These are phyloP conservation scores for Neopipo cinnamomea DNA, from an alignment of 2,113 vertebrate species.

Conservation along the genomic window DNA sequence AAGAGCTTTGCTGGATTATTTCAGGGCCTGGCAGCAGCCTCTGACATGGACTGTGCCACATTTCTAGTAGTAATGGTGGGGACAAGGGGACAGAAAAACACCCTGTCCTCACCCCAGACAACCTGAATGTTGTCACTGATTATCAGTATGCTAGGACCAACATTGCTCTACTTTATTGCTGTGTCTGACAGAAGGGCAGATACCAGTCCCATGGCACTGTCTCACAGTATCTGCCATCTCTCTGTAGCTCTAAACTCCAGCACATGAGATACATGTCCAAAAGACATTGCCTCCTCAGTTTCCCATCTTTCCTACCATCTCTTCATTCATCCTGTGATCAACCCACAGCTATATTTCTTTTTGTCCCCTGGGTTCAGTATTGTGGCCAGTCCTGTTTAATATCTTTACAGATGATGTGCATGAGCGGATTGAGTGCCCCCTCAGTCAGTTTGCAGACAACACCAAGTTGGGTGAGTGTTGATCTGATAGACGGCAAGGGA, in stretches of 20 bases:
- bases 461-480: background rate
- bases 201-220: background rate
- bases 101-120: background rate
- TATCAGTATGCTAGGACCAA: background rate
- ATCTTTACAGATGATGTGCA: too few species aligned
- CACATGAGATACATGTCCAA: background rate
- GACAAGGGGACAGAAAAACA: background rate
- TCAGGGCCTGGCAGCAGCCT: background rate
- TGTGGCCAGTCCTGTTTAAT: background rate
- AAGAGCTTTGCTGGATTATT: background rate
- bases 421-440: background rate
- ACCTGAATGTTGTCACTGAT: background rate
- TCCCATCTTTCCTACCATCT: background rate
- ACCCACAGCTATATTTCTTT: background rate
- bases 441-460: background rate
- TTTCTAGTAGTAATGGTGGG: background rate
- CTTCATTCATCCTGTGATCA: background rate
- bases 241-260: background rate
- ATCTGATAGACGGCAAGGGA: background rate
- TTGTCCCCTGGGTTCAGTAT: background rate
- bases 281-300: background rate
- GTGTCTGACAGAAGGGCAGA: background rate
- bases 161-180: fast-evolving
- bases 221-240: background rate
- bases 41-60: fast-evolving